These are phyloP conservation scores for Anguilla anguilla DNA, from an alignment of 2,797 vertebrate genomes.

Conservation along the genomic window DNA sequence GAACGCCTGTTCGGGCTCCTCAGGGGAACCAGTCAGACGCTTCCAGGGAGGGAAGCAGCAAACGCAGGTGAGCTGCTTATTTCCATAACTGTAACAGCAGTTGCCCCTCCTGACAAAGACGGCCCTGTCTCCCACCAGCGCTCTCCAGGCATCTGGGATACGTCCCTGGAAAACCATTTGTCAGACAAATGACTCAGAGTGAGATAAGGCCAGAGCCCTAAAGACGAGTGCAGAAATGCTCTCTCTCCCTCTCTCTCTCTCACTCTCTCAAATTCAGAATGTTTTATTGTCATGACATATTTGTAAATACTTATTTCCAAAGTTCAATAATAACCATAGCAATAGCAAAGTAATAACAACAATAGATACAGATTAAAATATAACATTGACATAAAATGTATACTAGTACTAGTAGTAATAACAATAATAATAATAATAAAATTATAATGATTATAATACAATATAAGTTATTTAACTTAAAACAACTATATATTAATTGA, in stretches of 20 bases:
- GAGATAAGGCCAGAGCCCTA: background rate
- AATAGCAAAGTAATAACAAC: no score
- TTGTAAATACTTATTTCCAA: no score
- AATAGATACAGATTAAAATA: no score
- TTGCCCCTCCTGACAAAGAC: conserved; percentile 23
- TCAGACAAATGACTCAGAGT: conserved; percentile 40
- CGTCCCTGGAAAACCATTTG: conserved; percentile 35
- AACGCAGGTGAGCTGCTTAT: background rate
- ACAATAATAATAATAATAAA: no score
- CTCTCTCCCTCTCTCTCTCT: background rate
- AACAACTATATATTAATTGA: no score
- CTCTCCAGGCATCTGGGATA: background rate
- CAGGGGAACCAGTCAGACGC: background rate
- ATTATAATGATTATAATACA: no score
- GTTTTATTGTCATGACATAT: no score
- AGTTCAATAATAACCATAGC: no score
- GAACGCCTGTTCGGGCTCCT: background rate
- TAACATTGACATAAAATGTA: no score
- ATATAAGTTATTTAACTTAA: no score
- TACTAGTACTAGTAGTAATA: no score
- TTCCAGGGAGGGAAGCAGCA: background rate
- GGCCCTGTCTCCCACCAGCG: conserved; percentile 5
- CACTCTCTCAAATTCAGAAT: conserved; percentile 37
- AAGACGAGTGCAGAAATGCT: background rate
- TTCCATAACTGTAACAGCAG: conserved; percentile 26